phyloP scores from a whole-genome alignment of 1,140 invertebrate species.

The Argopecten irradians region DNA sequence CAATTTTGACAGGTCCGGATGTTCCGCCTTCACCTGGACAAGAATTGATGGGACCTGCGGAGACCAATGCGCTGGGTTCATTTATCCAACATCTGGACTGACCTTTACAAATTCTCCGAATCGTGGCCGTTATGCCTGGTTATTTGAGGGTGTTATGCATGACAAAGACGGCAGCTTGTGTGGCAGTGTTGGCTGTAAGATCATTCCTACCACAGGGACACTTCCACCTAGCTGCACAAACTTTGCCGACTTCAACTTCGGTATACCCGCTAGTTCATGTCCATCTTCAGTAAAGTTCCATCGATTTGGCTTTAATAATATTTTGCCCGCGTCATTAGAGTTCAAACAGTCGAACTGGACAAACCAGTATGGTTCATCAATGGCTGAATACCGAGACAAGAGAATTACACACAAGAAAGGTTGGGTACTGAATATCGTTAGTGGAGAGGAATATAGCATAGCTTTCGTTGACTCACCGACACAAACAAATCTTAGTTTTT shows the following conservation, averaged over 20 bases:
- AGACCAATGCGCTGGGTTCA: slow-evolving; percentile 57
- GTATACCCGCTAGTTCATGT: slow-evolving; percentile 56
- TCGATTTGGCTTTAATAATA: slow-evolving; percentile 69
- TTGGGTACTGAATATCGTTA: slow-evolving; percentile 60
- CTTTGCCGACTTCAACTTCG: slow-evolving; percentile 25
- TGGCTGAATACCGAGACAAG: slow-evolving; percentile 54
- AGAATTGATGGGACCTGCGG: slow-evolving; percentile 60
- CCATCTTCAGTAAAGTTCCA: slow-evolving; percentile 59
- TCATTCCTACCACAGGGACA: slow-evolving; percentile 53
- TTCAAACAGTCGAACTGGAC: slow-evolving; percentile 60
- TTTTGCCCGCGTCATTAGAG: slow-evolving; percentile 56
- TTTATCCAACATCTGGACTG: slow-evolving; percentile 43
- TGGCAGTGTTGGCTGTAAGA: slow-evolving; percentile 20
- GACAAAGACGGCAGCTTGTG: slow-evolving; percentile 65
- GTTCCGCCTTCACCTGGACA: slow-evolving; percentile 56
- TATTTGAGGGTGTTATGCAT: slow-evolving; percentile 59
- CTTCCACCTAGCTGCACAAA: slow-evolving; percentile 50
- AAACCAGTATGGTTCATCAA: slow-evolving; percentile 56
- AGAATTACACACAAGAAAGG: slow-evolving; percentile 63
- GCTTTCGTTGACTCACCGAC: slow-evolving; percentile 60
- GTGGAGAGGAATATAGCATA: slow-evolving; percentile 55
- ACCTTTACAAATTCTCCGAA: slow-evolving; percentile 57
- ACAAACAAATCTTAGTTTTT: slow-evolving; percentile 67
- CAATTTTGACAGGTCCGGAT: slow-evolving; percentile 59
- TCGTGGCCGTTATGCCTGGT: slow-evolving; percentile 60